A percentile compares a stretch with the other conserved stretches of the same genome.
Evolutionary conservation across 2,113 vertebrate species (phyloP).

Genomic region (Crotalus viridis): DNA sequence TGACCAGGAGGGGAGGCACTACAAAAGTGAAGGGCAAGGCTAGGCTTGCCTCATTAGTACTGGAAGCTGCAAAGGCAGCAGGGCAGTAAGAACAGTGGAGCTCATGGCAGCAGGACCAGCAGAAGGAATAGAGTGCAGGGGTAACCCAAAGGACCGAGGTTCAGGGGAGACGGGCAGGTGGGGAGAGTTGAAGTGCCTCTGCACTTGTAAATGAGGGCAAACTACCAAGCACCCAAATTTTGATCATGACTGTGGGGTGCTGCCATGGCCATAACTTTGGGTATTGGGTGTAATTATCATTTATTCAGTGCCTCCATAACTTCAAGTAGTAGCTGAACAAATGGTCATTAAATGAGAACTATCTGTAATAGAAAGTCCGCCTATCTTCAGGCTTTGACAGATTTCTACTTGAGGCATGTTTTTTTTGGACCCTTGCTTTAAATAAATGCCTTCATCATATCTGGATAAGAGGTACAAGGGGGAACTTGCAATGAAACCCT

Average conservation of each 20-base stretch:
- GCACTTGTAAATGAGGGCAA: background rate
- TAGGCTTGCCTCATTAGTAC: background rate
- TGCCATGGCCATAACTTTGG: background rate
- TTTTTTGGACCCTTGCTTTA: background rate
- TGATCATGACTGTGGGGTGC: background rate
- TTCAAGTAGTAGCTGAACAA: background rate
- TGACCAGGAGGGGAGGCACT: background rate
- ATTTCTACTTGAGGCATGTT: background rate
- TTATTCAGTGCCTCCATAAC: background rate
- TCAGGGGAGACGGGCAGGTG: background rate
- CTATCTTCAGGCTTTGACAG: background rate
- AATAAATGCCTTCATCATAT: background rate
- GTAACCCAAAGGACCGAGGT: background rate
- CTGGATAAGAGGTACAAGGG: background rate
- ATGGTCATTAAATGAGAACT: background rate
- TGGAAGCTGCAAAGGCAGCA: background rate
- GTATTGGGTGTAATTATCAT: background rate
- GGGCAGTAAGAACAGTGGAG: background rate
- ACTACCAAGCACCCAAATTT: background rate
- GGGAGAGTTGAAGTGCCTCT: background rate
- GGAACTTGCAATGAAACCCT: background rate
- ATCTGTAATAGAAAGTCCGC: background rate
- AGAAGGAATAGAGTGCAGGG: background rate
- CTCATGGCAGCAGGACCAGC: background rate
- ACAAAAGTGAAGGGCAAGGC: background rate